phyloP scores from a whole-genome alignment of 92 coral and sea anemone species.

The Actinostola sp. region DNA sequence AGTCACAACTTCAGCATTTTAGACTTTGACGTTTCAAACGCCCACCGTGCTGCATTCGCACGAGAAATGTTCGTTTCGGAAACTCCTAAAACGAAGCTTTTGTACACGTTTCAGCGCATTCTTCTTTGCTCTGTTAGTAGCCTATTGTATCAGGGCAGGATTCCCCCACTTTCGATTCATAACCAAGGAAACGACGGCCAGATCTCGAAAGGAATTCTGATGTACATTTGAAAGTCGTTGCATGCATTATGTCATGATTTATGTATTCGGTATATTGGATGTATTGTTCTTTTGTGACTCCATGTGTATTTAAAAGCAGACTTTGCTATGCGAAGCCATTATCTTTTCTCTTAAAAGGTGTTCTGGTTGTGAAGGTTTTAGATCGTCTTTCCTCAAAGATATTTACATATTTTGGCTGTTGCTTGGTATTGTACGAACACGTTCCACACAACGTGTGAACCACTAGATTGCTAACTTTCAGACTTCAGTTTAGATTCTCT shows the following conservation, averaged over 20 bases:
- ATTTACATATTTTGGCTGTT: too few species aligned
- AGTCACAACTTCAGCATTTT: conserved; percentile 13
- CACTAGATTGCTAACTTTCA: too few species aligned
- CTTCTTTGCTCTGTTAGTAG: background rate
- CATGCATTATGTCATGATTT: too few species aligned
- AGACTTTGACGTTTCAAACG: conserved; percentile 3
- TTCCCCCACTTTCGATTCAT: conserved; percentile 6
- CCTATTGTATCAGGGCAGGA: conserved; percentile 4
- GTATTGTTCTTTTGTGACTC: conserved; percentile 10
- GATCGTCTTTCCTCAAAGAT: too few species aligned
- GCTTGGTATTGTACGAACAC: too few species aligned
- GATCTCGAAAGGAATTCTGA: background rate
- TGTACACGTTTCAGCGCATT: conserved; percentile 12
- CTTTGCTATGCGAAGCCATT: background rate
- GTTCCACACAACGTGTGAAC: too few species aligned
- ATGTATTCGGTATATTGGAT: background rate
- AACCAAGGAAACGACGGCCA: background rate
- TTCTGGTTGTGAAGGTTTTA: too few species aligned
- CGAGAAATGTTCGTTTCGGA: conserved; percentile 3
- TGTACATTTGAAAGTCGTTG: conserved; percentile 2
- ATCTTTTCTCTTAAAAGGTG: background rate
- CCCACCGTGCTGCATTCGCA: conserved; percentile 3
- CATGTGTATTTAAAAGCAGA: conserved; percentile 5
- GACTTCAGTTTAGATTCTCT: too few species aligned
- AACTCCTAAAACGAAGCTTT: background rate